These are phyloP conservation scores for Orthosia incerta DNA, from an alignment of 2,888 invertebrate genomes.

Conservation along the genomic window DNA sequence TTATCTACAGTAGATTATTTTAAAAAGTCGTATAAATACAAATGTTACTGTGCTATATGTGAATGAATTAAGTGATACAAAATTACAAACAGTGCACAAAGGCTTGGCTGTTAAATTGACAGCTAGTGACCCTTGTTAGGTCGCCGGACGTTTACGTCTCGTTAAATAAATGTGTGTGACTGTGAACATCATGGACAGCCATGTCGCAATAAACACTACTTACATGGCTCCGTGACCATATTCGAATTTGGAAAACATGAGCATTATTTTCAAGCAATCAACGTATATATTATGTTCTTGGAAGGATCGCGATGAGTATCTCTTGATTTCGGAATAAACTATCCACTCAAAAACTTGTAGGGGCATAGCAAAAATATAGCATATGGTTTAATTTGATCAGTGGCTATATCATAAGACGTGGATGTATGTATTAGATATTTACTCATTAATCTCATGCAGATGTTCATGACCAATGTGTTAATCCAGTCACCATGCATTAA, in stretches of 20 bases:
- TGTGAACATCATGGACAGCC: conserved; percentile 62
- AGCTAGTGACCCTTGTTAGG: conserved; percentile 76
- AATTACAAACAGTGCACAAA: conserved; percentile 68
- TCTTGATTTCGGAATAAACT: conserved; percentile 44
- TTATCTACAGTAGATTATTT: conserved; percentile 29
- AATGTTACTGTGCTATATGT: conserved; percentile 49
- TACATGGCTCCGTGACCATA: conserved; percentile 60
- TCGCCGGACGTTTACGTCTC: conserved; percentile 76
- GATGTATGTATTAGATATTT: neutral
- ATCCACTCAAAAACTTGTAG: conserved; percentile 27
- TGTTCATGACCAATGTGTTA: conserved; percentile 20
- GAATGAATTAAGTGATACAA: conserved; percentile 61
- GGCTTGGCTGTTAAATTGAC: conserved; percentile 73
- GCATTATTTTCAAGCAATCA: conserved; percentile 62
- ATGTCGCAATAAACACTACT: conserved; percentile 68
- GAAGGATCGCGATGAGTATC: conserved; percentile 54
- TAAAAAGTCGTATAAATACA: conserved; percentile 9
- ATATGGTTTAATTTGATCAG: conserved; percentile 8
- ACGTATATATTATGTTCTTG: conserved; percentile 57
- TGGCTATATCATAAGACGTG: conserved; percentile 10
- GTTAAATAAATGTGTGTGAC: conserved; percentile 72
- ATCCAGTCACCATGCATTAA: conserved; percentile 34
- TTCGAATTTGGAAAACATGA: conserved; percentile 63
- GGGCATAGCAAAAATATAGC: neutral
- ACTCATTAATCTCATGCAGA: conserved; percentile 2